A percentile compares a stretch with the other conserved stretches of the same genome.
Evolutionary conservation across 2,888 invertebrate genomes (phyloP).

Genomic region (Lycia hirtaria): DNA sequence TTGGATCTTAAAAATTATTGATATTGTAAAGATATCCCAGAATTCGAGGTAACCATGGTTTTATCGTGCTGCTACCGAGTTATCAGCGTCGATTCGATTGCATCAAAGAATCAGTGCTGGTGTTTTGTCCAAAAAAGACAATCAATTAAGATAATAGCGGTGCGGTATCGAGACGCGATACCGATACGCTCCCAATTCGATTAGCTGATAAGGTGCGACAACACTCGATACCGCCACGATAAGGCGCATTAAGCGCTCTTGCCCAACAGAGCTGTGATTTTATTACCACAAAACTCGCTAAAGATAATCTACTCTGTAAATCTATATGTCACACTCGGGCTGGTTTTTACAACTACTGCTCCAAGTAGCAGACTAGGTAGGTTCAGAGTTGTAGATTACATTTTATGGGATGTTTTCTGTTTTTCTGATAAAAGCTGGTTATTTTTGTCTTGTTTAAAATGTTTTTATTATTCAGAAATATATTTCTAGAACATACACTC

Average conservation of each 20-base stretch:
- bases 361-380: not conserved
- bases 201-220: slow-evolving; percentile 77
- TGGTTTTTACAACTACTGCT: slow-evolving; percentile 22
- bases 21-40: slow-evolving; percentile 29
- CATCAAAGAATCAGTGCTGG: slow-evolving; percentile 68
- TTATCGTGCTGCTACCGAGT: slow-evolving; percentile 37
- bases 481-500: not conserved
- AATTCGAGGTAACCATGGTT: slow-evolving; percentile 36
- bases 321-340: slow-evolving; percentile 47
- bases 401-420: not conserved
- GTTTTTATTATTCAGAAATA: not conserved
- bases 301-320: slow-evolving; percentile 60
- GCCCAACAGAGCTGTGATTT: slow-evolving; percentile 78
- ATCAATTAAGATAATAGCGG: slow-evolving; percentile 82
- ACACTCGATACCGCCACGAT: slow-evolving; percentile 78
- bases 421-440: not conserved
- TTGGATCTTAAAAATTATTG: slow-evolving; percentile 30
- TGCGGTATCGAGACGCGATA: slow-evolving; percentile 77
- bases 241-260: slow-evolving; percentile 78
- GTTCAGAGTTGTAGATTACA: slow-evolving; percentile 13
- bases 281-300: slow-evolving; percentile 73
- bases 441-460: not conserved
- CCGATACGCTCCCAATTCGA: slow-evolving; percentile 82
- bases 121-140: slow-evolving; percentile 75
- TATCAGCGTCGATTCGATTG: slow-evolving; percentile 48